Conservation (phyloP, 2,797 vertebrate species). For the Anomalospiza imberbis region DNA sequence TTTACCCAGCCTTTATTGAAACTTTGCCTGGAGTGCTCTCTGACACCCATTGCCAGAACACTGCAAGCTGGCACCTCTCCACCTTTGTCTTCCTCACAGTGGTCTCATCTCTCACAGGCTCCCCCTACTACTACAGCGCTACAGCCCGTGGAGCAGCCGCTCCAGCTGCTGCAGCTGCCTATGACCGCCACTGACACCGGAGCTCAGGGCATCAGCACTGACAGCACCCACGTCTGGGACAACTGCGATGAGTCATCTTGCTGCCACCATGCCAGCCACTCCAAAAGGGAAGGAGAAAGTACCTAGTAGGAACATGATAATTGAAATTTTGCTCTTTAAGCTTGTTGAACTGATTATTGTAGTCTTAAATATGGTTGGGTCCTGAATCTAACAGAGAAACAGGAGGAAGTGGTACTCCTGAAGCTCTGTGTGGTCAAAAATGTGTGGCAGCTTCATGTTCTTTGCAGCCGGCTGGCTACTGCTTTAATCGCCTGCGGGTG, state of each 20-base stretch:
- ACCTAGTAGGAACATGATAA: not conserved
- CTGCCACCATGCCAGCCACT: not conserved
- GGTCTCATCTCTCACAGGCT: constrained; percentile 76
- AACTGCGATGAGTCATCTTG: not conserved
- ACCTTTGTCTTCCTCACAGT: not conserved
- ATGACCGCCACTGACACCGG: constrained; percentile 91
- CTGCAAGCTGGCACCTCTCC: not conserved
- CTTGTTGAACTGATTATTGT: constrained; percentile 12
- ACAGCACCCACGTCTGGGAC: constrained; percentile 14
- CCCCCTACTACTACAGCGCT: constrained; percentile 95
- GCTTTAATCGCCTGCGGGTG: constrained; percentile 23
- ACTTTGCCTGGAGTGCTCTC: not conserved
- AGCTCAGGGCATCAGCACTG: constrained; percentile 33
- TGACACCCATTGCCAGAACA: fast-evolving
- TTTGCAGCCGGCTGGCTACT: constrained; percentile 31
- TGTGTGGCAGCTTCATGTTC: not conserved
- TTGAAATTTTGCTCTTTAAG: constrained; percentile 19
- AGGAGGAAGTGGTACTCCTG: not conserved
- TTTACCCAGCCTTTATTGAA: not conserved
- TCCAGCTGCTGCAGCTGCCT: constrained; percentile 86
- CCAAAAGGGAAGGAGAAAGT: not conserved
- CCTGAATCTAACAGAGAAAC: not conserved
- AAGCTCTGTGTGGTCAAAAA: not conserved
- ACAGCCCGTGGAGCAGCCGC: constrained; percentile 89
- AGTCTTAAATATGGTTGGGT: constrained; percentile 15